A percentile compares a stretch with the other conserved stretches of the same genome.
These are phyloP conservation scores for Drosophila lutescens DNA, from an alignment of 2,888 invertebrate genomes.

Conservation along the genomic window DNA sequence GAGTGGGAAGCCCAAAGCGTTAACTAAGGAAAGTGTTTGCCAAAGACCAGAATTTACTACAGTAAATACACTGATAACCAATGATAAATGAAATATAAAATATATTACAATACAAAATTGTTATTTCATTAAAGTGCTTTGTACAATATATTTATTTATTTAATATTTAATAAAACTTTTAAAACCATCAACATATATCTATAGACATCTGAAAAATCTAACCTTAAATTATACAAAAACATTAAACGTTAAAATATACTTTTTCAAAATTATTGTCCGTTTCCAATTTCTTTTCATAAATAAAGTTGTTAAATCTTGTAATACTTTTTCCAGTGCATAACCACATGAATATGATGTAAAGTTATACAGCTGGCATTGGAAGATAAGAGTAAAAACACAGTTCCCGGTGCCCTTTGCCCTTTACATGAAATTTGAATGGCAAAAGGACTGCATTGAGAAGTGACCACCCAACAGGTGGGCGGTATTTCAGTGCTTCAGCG, in stretches of 20 bases:
- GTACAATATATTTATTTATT: no score
- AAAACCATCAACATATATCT: no score
- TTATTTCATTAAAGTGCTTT: no score
- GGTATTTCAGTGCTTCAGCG: background rate
- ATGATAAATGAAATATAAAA: no score
- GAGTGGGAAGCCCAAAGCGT: conserved; percentile 38
- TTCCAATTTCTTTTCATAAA: background rate
- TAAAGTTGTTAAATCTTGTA: background rate
- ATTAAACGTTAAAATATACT: no score
- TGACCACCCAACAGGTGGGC: conserved; percentile 20
- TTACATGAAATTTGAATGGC: conserved; percentile 23
- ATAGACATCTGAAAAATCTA: no score
- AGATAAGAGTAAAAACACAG: conserved; percentile 29
- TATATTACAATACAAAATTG: no score
- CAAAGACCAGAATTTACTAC: conserved; percentile 2
- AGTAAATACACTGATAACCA: background rate
- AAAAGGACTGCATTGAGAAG: conserved; percentile 18
- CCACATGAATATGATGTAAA: conserved; percentile 1
- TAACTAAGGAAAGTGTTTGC: conserved; percentile 35
- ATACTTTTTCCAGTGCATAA: background rate
- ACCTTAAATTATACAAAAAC: no score
- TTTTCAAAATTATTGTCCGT: no score
- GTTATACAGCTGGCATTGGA: conserved; percentile 11
- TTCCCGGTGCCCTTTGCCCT: conserved; percentile 27
- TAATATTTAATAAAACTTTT: no score